phyloP scores from a whole-genome alignment of 2,113 vertebrate genomes.

The Saccopteryx leptura region DNA sequence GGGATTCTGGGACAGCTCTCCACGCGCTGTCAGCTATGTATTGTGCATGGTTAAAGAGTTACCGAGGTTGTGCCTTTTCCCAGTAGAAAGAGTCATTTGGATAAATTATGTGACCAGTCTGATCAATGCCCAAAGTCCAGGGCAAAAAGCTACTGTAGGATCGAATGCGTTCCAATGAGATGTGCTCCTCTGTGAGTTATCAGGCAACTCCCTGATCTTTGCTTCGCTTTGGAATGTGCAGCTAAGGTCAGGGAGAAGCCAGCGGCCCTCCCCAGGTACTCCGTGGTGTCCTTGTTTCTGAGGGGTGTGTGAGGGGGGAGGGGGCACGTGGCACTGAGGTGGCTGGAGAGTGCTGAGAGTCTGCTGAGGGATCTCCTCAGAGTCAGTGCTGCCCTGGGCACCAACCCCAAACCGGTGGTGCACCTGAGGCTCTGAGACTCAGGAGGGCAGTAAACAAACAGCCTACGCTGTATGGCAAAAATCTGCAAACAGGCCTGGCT shows the following conservation, averaged over 20 bases:
- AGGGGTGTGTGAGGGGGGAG: no score
- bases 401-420: not conserved
- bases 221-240: not conserved
- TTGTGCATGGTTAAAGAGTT: not conserved
- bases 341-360: accelerated
- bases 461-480: not conserved
- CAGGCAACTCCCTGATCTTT: not conserved
- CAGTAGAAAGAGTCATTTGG: not conserved
- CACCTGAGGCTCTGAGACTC: not conserved
- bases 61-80: not conserved
- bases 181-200: not conserved
- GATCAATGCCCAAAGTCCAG: not conserved
- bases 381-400: not conserved
- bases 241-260: not conserved
- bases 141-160: not conserved
- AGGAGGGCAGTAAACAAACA: not conserved
- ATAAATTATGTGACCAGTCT: not conserved
- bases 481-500: not conserved
- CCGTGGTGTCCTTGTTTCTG: not conserved
- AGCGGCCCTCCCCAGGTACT: not conserved
- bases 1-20: not conserved
- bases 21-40: not conserved
- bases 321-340: not conserved
- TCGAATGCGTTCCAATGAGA: not conserved
- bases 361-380: not conserved